Evolutionary conservation across 2,888 invertebrate genomes (phyloP), one percentile per base, ranked within the genome.

Genomic region (Scaptomyza flava): DNA sequence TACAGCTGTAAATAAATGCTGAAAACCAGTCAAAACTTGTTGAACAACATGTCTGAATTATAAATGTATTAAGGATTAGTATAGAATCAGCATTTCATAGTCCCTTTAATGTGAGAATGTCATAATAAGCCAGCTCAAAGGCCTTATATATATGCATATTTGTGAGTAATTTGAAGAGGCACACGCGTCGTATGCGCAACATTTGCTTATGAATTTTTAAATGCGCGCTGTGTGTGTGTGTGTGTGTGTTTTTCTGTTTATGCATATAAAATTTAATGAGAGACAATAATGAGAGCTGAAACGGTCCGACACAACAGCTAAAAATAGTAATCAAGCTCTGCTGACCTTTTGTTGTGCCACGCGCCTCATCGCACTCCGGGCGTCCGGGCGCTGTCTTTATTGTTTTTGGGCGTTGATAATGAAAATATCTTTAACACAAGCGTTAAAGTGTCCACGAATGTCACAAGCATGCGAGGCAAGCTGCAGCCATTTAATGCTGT

Each of bases 241-340:
- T 47, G 17, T n/a, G n/a, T n/a, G n/a, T n/a, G n/a, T n/a, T n/a
- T 42, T 34, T 14, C 58, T 68, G 68, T 64, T 73, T 76, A 51
- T 78, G 79, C 85, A 77, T 79, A 84, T 79, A 67, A 73, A 70
- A 84, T 79, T 70, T 85, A 83, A 83, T 85, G 88, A 77, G 79
- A 70, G 56, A 72, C 80, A 77, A 79, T 83, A 85, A 81, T 77
- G 82, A 85, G 71, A 61, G 63, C 69, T 47, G 61, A 34, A 56
- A 58, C 62, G 34, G 57, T 51, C 67, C 58, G 56, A 31, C 42
- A 45, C 38, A 45, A 36, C 34, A 47, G 66, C 75, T 80, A 73
- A 84, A 87, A 79, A 79, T 81, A 79, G 68, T 69, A 68, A 61
- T 69, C 64, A 66, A 60, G 60, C 62, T 53, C 57, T 11, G 63